These are phyloP conservation scores for Microcebus lehilahytsara DNA, from an alignment of 2,113 vertebrate species.

Conservation along the genomic window DNA sequence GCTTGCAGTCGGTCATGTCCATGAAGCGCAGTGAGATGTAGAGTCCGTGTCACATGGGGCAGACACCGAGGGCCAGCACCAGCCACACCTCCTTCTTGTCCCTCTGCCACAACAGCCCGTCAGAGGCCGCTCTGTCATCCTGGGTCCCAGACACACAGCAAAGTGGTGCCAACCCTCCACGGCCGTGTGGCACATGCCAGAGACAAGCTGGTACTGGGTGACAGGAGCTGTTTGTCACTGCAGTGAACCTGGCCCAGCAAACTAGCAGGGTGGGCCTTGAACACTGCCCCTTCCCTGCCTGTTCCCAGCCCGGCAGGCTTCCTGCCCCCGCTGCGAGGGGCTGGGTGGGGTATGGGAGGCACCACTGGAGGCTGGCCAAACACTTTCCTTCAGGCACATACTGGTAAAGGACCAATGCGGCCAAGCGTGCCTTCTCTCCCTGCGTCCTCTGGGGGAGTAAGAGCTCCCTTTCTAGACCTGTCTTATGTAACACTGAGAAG, in stretches of 20 bases:
- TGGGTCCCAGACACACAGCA: accelerated
- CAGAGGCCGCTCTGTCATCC: neutral
- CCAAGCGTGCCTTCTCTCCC: neutral
- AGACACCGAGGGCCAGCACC: neutral
- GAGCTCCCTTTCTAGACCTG: neutral
- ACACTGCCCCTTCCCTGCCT: accelerated
- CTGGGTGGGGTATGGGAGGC: neutral
- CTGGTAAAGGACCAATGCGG: accelerated
- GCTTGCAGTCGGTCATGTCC: neutral
- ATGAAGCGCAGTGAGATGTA: neutral
- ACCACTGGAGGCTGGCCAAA: neutral
- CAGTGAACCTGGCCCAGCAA: accelerated
- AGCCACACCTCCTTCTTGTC: neutral
- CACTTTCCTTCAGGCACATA: neutral
- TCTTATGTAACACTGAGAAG: neutral
- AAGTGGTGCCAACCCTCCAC: neutral
- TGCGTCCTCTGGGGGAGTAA: neutral
- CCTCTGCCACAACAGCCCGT: accelerated
- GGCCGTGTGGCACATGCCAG: accelerated
- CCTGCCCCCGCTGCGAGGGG: neutral
- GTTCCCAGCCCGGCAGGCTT: neutral
- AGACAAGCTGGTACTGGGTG: accelerated
- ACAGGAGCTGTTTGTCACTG: neutral
- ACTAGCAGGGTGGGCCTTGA: neutral
- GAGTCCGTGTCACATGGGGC: neutral